Conservation (phyloP, 1,140 invertebrate genomes). For the Eciton burchellii region DNA sequence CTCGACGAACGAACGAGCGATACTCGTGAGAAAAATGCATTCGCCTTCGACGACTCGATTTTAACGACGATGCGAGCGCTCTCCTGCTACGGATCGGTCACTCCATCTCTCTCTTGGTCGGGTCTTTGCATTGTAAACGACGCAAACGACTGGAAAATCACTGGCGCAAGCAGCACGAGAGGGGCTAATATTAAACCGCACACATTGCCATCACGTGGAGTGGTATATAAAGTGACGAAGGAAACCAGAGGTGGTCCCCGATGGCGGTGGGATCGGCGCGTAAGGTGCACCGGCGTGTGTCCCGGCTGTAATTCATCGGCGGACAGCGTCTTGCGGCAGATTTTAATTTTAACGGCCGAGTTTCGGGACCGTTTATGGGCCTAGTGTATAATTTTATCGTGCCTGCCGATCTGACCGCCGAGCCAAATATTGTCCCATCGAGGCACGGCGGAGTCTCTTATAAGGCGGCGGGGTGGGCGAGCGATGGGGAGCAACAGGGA, state of each 20-base stretch:
- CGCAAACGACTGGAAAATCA: conserved; percentile 43
- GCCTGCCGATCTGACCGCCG: conserved; percentile 80
- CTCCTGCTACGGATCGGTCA: neutral
- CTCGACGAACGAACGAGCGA: neutral
- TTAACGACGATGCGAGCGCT: neutral
- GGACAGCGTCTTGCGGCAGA: conserved; percentile 76
- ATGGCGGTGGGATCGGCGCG: conserved; percentile 33
- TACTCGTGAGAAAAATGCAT: neutral
- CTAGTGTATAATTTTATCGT: conserved; percentile 84
- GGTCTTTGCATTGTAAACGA: conserved; percentile 35
- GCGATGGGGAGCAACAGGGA: conserved; percentile 2
- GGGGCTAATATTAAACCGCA: conserved; percentile 48
- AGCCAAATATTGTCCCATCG: conserved; percentile 74
- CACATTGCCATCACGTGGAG: neutral
- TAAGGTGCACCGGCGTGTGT: conserved; percentile 56
- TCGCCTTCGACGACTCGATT: neutral
- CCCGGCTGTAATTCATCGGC: conserved; percentile 76
- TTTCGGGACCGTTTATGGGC: conserved; percentile 81
- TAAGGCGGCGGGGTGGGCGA: conserved; percentile 22
- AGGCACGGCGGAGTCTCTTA: conserved; percentile 51
- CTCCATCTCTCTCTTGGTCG: neutral
- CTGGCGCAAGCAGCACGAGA: neutral
- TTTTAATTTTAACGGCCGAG: conserved; percentile 83
- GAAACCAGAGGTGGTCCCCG: conserved; percentile 65
- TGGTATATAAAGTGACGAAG: conserved; percentile 62